Conservation (phyloP, 2,797 vertebrate genomes). For the Avahi laniger region DNA sequence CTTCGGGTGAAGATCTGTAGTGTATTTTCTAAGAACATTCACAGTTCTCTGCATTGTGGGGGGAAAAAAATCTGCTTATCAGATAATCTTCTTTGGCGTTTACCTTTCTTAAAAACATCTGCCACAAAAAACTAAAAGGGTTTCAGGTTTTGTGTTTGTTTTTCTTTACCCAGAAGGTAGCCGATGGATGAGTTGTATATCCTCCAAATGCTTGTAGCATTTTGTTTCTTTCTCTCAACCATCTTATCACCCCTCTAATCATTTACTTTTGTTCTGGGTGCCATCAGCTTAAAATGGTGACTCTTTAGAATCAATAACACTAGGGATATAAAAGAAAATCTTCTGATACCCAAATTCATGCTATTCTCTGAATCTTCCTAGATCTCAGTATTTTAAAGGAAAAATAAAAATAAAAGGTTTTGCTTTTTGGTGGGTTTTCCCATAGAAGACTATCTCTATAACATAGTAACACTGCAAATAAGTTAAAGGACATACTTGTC, state of each 20-base stretch:
- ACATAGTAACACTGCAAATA: neutral
- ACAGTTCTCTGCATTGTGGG: neutral
- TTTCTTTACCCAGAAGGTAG: neutral
- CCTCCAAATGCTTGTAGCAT: neutral
- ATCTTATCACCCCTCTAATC: neutral
- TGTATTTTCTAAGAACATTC: neutral
- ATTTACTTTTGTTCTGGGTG: neutral
- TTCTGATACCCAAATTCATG: neutral
- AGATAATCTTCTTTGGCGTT: neutral
- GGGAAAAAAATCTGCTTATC: neutral
- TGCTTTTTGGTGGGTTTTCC: neutral
- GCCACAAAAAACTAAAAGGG: neutral
- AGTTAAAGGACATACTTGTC: neutral
- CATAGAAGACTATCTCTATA: neutral
- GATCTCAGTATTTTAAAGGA: neutral
- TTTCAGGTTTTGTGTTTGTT: neutral
- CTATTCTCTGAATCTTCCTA: neutral
- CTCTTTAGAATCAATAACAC: neutral
- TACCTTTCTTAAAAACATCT: neutral
- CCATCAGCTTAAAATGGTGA: neutral
- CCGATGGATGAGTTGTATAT: neutral
- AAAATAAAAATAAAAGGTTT: neutral
- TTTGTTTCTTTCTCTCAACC: neutral
- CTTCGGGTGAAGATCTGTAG: neutral
- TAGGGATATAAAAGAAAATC: neutral